A percentile compares a stretch with the other conserved stretches of the same genome.
phyloP scores from a whole-genome alignment of 2,113 vertebrate species.

The Nanorana parkeri region DNA sequence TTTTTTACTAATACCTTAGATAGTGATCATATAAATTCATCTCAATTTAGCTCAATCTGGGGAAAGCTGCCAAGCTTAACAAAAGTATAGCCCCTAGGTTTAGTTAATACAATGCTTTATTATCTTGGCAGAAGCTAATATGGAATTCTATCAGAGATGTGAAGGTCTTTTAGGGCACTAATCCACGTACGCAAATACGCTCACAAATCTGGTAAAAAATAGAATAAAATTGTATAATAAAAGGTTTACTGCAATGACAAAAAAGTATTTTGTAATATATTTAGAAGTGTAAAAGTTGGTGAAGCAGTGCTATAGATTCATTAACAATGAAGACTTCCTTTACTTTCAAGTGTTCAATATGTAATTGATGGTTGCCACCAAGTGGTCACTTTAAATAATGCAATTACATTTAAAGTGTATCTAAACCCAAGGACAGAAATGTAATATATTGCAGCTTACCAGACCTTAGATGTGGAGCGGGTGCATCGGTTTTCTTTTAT shows the following conservation, averaged over 20 bases:
- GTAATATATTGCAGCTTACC: neutral
- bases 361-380: constrained; percentile 71
- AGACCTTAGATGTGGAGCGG: no score
- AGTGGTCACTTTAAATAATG: constrained; percentile 66
- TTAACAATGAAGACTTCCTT: neutral
- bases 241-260: neutral
- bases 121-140: constrained; percentile 20
- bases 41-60: constrained; percentile 47
- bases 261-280: no score
- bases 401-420: neutral
- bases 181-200: neutral
- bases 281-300: neutral
- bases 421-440: neutral
- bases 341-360: constrained; percentile 20
- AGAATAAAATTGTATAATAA: constrained; percentile 1
- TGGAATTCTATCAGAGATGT: constrained; percentile 49
- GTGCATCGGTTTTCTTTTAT: no score
- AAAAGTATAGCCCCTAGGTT: constrained; percentile 48
- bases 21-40: constrained; percentile 50
- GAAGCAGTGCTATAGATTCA: neutral
- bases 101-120: constrained; percentile 41
- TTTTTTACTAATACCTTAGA: constrained; percentile 49
- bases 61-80: constrained; percentile 41
- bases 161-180: constrained; percentile 29
- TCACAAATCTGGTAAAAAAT: neutral